A percentile compares a stretch with the other conserved stretches of the same genome.
phyloP scores from a whole-genome alignment of 2,113 vertebrate species.

The Sialia sialis region DNA sequence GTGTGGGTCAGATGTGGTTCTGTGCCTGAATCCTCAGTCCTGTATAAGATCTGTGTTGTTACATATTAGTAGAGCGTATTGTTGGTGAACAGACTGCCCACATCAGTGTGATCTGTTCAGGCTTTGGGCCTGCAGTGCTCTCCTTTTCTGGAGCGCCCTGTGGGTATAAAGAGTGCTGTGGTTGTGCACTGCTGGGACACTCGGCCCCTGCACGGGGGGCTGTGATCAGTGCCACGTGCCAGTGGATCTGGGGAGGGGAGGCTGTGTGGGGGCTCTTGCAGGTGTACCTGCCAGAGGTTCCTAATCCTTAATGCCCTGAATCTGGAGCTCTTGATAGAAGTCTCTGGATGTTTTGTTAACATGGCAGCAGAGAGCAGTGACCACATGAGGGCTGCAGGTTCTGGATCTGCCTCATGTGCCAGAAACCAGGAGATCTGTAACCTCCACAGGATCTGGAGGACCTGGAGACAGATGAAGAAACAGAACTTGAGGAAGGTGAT shows the following conservation, averaged over 20 bases:
- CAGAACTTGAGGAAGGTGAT: slow-evolving; percentile 71
- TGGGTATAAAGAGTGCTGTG: not conserved
- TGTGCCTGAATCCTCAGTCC: not conserved
- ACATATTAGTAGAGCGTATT: not conserved
- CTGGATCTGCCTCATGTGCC: not conserved
- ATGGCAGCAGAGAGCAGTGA: not conserved
- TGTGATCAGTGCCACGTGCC: rapidly evolving
- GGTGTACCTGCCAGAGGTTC: not conserved
- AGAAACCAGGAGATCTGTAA: not conserved
- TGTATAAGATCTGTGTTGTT: not conserved
- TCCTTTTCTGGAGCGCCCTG: not conserved
- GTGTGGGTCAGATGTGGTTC: not conserved
- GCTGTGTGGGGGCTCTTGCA: not conserved
- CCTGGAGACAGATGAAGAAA: slow-evolving; percentile 77
- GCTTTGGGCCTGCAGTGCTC: not conserved
- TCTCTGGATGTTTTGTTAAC: not conserved
- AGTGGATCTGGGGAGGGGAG: rapidly evolving
- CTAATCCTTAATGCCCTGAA: not conserved
- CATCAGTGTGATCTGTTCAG: too few species aligned
- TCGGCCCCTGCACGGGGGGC: not conserved
- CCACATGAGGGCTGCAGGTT: not conserved
- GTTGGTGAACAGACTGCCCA: not conserved
- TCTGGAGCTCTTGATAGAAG: not conserved
- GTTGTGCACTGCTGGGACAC: not conserved
- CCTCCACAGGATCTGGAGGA: slow-evolving; percentile 80